These are phyloP conservation scores for Pholis gunnellus DNA, from an alignment of 2,113 vertebrate species.

Conservation along the genomic window DNA sequence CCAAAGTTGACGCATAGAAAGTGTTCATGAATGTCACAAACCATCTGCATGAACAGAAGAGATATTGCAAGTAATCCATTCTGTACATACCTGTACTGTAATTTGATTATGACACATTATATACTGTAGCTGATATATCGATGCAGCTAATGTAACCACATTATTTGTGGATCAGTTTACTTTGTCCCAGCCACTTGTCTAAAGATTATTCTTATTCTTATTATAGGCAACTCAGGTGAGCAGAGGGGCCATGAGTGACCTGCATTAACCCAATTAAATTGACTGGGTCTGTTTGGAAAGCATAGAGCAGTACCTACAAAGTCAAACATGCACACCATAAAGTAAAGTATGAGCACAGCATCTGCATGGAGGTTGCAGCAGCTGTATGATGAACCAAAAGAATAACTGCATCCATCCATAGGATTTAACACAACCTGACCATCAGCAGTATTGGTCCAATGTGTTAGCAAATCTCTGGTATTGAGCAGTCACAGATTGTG, in stretches of 20 bases:
- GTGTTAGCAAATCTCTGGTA: constrained; percentile 25
- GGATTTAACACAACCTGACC: constrained; percentile 18
- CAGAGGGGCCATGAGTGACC: neutral
- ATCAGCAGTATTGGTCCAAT: constrained; percentile 41
- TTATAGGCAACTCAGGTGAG: neutral
- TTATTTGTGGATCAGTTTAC: constrained; percentile 5
- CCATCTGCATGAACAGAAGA: neutral
- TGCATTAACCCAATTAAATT: neutral
- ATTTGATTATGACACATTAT: neutral
- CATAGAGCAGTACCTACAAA: neutral
- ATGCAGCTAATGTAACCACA: neutral
- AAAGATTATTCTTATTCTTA: constrained; percentile 4
- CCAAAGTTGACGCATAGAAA: neutral
- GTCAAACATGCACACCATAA: neutral
- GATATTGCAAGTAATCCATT: neutral
- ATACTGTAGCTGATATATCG: neutral
- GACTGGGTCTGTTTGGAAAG: neutral
- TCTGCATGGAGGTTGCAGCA: neutral
- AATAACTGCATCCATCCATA: neutral
- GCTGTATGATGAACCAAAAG: constrained; percentile 14
- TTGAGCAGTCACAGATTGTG: constrained; percentile 49
- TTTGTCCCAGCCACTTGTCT: neutral
- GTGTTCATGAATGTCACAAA: constrained; percentile 5
- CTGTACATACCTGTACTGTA: neutral
- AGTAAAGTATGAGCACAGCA: neutral